Evolutionary conservation across 2,888 invertebrate species (phyloP), one percentile per base, ranked within the genome.

Genomic region (Spisula solida): DNA sequence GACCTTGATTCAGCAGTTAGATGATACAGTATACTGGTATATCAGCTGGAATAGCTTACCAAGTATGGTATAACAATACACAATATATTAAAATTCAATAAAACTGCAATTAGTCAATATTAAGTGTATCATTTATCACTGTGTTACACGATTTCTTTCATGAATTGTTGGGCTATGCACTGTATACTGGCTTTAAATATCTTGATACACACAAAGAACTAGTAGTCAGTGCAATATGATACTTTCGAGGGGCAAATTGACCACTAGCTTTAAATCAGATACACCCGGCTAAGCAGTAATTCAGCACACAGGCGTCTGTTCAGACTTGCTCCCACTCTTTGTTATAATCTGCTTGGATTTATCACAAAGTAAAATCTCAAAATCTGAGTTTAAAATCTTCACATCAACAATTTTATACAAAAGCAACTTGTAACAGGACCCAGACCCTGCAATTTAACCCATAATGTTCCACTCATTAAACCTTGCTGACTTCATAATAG

Each of bases 401-500:
- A 89, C 83, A 89, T 89, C 87, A 85, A 75, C 84, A 47, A 84
- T 85, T 75, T 81, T 85, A 78, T 78, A 89, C 89, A 89, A 90
- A 66, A 90, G 56, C 66, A 60, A 18, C 34, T 31, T 70, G 90
- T 85, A 90, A 90, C 82, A 29, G 70, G 79, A 90, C 82, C 88
- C 84, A 34, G n/a, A 60, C 80, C 80, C 29, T 55, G 66, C 84
- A 86, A 31, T 84, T 55, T 31, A 83, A 78, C 70, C 70, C 82
- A 55, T 41, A 79, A 60, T 79, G 80, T 81, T 88, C 86, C 86
- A 88, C 82, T 81, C 87, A 70, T 90, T 90, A 87, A 75, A 89
- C 86, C 81, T 78, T 56, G 81, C 80, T 84, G 80, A 90, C 82
- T 88, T 84, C 85, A 86, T 88, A 88, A 90, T 90, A 86, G 56